Conservation (phyloP, 2,888 invertebrate genomes). For the Stenotaenia linearis region DNA sequence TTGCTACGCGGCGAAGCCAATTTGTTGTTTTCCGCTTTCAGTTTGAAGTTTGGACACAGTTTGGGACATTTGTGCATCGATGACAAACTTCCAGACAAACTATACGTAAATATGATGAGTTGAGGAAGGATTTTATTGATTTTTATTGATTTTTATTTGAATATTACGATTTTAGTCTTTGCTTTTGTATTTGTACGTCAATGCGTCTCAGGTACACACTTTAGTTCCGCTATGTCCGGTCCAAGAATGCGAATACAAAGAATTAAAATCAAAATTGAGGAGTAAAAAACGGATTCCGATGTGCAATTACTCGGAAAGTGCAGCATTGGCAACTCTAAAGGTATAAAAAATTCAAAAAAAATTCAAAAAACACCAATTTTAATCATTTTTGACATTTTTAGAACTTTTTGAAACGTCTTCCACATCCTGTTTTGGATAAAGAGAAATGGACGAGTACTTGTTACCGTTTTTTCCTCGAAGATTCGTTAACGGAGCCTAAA, state of each 20-base stretch:
- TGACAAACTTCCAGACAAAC: background rate
- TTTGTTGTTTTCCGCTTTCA: background rate
- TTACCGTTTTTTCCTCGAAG: background rate
- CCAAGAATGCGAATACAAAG: background rate
- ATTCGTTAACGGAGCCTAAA: background rate
- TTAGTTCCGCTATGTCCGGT: background rate
- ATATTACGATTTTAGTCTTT: background rate
- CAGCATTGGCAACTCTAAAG: background rate
- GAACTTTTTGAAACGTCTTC: constrained; percentile 1
- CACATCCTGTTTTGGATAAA: background rate
- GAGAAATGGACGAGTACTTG: background rate
- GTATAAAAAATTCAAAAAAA: background rate
- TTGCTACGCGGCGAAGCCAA: too few species aligned
- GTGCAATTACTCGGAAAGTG: background rate
- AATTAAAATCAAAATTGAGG: background rate
- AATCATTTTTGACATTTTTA: background rate
- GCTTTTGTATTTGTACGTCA: constrained; percentile 2
- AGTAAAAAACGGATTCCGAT: background rate
- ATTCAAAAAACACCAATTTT: background rate
- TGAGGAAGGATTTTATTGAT: background rate
- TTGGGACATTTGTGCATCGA: background rate
- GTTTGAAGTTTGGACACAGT: background rate
- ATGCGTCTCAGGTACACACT: background rate
- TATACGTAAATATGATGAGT: background rate
- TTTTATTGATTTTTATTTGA: background rate